These are phyloP conservation scores for Tauraco erythrolophus DNA, from an alignment of 2,113 vertebrate species.

Conservation along the genomic window DNA sequence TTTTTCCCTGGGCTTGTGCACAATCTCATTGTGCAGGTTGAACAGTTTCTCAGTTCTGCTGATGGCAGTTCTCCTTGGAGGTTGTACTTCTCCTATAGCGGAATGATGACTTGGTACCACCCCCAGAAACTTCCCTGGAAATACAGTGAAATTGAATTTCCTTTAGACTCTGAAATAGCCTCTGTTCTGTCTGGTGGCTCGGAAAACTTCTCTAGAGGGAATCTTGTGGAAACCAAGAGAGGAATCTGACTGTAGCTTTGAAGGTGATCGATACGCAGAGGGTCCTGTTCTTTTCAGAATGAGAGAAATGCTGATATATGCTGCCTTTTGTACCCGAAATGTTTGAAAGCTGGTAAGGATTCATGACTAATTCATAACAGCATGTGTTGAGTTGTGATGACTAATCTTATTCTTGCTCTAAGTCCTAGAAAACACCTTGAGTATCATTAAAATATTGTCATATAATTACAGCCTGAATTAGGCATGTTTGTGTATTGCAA, in stretches of 20 bases:
- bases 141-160: background rate
- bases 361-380: background rate
- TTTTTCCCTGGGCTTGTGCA: background rate
- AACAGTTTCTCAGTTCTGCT: background rate
- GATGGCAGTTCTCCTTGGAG: background rate
- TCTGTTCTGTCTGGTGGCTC: background rate
- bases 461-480: background rate
- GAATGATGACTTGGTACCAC: background rate
- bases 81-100: background rate
- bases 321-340: background rate
- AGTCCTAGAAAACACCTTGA: background rate
- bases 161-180: background rate
- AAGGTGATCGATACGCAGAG: background rate
- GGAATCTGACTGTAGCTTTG: background rate
- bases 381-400: background rate
- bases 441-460: background rate
- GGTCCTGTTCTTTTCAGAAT: background rate
- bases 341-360: background rate
- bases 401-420: background rate
- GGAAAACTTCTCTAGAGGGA: background rate
- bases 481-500: background rate
- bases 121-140: background rate
- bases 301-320: background rate
- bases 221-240: background rate
- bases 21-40: background rate